These are phyloP conservation scores for Chironomus tepperi DNA, from an alignment of 1,140 invertebrate species.

Conservation along the genomic window DNA sequence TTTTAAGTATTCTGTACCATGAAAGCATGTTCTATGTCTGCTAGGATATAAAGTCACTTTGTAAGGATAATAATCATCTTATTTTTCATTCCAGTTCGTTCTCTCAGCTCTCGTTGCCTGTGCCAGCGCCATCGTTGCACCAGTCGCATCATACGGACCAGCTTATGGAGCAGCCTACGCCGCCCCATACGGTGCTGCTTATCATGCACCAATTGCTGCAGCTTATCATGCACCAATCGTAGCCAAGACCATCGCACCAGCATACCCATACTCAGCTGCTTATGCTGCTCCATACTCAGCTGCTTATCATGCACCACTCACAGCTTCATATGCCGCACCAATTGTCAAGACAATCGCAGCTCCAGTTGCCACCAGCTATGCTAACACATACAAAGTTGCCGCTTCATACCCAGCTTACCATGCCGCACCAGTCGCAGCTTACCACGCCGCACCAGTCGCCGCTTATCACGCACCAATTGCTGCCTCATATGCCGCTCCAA, in stretches of 20 bases:
- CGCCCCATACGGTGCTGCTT: not conserved
- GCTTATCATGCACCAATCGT: constrained; percentile 32
- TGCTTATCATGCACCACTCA: constrained; percentile 33
- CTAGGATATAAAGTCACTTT: no score
- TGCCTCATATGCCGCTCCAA: constrained; percentile 32
- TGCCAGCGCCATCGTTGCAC: not conserved
- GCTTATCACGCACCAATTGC: constrained; percentile 31
- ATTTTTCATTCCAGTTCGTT: constrained; percentile 6
- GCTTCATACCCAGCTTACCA: constrained; percentile 29
- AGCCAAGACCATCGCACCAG: constrained; percentile 27
- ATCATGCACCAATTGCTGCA: not conserved
- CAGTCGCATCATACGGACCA: not conserved
- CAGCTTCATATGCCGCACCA: constrained; percentile 21
- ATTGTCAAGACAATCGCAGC: constrained; percentile 40
- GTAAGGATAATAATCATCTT: not conserved
- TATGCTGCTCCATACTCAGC: constrained; percentile 33
- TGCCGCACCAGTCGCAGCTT: constrained; percentile 34
- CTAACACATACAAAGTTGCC: constrained; percentile 48
- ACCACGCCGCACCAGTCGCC: constrained; percentile 21
- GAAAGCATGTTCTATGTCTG: no score
- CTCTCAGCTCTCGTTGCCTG: constrained; percentile 17
- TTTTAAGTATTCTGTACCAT: no score
- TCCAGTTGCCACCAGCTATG: constrained; percentile 48
- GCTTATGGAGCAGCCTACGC: not conserved
- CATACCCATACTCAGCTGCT: constrained; percentile 24